Conservation (phyloP, 2,888 invertebrate species). For the Hypercompe scribonia region DNA sequence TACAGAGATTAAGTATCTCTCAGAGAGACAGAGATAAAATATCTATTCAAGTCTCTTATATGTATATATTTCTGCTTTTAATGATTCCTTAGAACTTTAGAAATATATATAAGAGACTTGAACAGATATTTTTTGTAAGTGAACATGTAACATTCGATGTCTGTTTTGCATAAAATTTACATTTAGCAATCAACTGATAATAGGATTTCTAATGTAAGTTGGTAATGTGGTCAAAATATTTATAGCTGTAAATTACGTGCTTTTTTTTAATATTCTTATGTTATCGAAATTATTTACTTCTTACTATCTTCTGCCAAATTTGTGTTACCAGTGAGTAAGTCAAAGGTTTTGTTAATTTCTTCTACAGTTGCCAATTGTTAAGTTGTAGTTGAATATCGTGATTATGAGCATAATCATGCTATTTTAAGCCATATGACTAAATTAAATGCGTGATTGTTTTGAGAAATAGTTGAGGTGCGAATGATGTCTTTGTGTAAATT, state of each 20-base stretch:
- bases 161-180: background rate
- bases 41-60: too few species aligned
- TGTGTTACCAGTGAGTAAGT: background rate
- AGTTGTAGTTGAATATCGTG: background rate
- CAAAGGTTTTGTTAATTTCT: conserved; percentile 7
- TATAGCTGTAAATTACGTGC: background rate
- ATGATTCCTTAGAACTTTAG: too few species aligned
- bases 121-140: background rate
- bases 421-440: background rate
- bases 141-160: background rate
- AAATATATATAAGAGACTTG: too few species aligned
- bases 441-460: background rate
- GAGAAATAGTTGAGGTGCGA: background rate
- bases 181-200: background rate
- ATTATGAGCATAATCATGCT: background rate
- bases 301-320: background rate
- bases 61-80: too few species aligned
- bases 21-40: too few species aligned
- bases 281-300: background rate
- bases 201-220: background rate
- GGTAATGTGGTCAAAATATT: conserved; percentile 2
- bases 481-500: background rate
- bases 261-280: background rate
- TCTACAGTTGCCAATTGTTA: conserved; percentile 15
- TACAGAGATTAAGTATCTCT: background rate